Conservation (phyloP, 2,888 invertebrate species). For the Chouioia cunea region DNA sequence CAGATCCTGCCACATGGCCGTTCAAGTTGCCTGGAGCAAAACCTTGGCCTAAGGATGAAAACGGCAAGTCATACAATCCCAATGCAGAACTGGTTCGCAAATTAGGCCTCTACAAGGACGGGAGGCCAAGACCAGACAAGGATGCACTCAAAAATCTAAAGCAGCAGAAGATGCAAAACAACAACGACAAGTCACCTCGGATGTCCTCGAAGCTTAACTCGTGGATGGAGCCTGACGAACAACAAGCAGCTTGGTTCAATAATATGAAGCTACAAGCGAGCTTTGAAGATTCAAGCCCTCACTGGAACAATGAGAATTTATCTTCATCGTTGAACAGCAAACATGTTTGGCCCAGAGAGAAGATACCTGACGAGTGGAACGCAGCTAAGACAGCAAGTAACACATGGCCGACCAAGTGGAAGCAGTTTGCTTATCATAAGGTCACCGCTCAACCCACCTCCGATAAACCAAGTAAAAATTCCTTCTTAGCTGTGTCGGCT, state of each 20-base stretch:
- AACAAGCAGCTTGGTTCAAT: slow-evolving; percentile 25
- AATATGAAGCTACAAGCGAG: slow-evolving; percentile 7
- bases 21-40: slow-evolving; percentile 61
- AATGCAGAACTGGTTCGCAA: slow-evolving; percentile 63
- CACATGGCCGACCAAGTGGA: slow-evolving; percentile 62
- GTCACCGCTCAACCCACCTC: slow-evolving; percentile 54
- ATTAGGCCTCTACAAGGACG: slow-evolving; percentile 58
- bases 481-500: slow-evolving; percentile 64
- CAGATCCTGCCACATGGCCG: slow-evolving; percentile 65
- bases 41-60: slow-evolving; percentile 64
- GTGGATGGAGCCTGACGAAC: slow-evolving; percentile 10
- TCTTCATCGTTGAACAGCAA: slow-evolving; percentile 47
- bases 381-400: neutral
- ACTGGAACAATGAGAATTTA: slow-evolving; percentile 32
- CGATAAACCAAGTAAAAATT: slow-evolving; percentile 54
- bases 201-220: slow-evolving; percentile 4
- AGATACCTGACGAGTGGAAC: slow-evolving; percentile 55
- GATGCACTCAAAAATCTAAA: slow-evolving; percentile 23
- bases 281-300: slow-evolving; percentile 36
- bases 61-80: slow-evolving; percentile 63
- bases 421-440: slow-evolving; percentile 63
- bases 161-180: slow-evolving; percentile 35
- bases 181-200: slow-evolving; percentile 1
- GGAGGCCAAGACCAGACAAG: slow-evolving; percentile 13
- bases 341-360: slow-evolving; percentile 45